Evolutionary conservation across 2,797 vertebrate genomes (phyloP).

Genomic region (Enoplosus armatus): DNA sequence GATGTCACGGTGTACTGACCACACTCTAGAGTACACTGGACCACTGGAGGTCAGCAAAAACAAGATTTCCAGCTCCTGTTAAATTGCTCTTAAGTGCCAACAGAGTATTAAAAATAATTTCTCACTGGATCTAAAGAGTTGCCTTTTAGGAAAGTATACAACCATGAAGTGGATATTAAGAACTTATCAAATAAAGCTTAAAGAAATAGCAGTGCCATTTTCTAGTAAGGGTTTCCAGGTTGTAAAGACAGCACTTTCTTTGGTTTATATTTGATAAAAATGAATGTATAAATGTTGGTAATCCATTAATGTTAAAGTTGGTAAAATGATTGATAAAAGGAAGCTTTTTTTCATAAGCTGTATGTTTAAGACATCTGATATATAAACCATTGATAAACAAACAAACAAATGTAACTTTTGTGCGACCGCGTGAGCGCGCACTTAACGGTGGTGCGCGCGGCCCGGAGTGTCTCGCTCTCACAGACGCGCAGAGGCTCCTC

Average conservation of each 20-base stretch:
- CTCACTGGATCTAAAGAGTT: not conserved
- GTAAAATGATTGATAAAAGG: too few species aligned
- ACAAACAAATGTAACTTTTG: not conserved
- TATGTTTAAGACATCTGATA: too few species aligned
- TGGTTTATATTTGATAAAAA: not conserved
- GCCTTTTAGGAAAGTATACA: not conserved
- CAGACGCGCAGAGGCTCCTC: slow-evolving; percentile 41
- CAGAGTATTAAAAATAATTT: not conserved
- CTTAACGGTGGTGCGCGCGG: slow-evolving; percentile 28
- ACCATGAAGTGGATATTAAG: not conserved
- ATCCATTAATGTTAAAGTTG: too few species aligned
- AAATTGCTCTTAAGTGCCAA: not conserved
- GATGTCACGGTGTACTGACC: not conserved
- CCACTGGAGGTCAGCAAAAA: not conserved
- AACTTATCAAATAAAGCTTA: not conserved
- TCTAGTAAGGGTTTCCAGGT: not conserved
- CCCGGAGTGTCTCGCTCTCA: slow-evolving; percentile 29
- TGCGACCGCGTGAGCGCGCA: slow-evolving; percentile 43
- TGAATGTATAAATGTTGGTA: not conserved
- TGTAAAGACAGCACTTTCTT: not conserved
- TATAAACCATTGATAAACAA: too few species aligned
- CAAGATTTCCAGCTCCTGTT: not conserved
- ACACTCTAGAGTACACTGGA: not conserved
- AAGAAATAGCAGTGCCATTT: not conserved
- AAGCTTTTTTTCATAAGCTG: too few species aligned